Conservation (phyloP, 2,113 vertebrate genomes). For the Thunnus maccoyii region DNA sequence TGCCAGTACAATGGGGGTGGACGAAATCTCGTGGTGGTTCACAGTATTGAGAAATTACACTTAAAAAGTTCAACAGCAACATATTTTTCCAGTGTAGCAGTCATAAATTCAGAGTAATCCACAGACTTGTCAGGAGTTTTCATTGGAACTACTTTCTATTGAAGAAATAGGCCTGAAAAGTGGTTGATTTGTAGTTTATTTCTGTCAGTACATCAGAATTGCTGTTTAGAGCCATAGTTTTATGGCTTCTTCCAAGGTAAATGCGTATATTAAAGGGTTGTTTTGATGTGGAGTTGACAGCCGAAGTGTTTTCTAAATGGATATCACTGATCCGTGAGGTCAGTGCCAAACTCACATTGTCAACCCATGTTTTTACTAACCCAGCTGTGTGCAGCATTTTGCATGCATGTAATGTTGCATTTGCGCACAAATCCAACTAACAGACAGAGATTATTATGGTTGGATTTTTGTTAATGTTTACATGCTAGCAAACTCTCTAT, state of each 20-base stretch:
- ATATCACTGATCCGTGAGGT: neutral
- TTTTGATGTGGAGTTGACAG: conserved; percentile 1
- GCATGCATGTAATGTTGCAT: neutral
- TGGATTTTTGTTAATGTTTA: no score
- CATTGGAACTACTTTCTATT: no score
- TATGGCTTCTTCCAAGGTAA: neutral
- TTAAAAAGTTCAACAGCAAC: no score
- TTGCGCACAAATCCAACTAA: no score
- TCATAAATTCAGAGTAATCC: neutral
- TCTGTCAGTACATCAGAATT: neutral
- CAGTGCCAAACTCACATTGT: neutral
- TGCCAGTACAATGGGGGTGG: neutral
- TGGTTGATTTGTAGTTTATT: neutral
- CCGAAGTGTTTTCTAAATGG: conserved; percentile 16
- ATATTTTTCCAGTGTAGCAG: no score
- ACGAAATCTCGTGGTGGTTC: neutral
- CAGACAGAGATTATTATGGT: neutral
- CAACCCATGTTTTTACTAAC: neutral
- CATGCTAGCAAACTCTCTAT: no score
- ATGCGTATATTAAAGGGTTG: neutral
- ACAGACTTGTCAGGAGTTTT: no score
- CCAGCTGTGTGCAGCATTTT: neutral
- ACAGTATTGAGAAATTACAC: neutral
- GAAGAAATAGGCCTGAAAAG: neutral
- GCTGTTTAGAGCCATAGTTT: neutral